Percentiles rank a stretch among this genome's conserved stretches.
Conservation (phyloP, 2,797 vertebrate species). For the Vultur gryphus region DNA sequence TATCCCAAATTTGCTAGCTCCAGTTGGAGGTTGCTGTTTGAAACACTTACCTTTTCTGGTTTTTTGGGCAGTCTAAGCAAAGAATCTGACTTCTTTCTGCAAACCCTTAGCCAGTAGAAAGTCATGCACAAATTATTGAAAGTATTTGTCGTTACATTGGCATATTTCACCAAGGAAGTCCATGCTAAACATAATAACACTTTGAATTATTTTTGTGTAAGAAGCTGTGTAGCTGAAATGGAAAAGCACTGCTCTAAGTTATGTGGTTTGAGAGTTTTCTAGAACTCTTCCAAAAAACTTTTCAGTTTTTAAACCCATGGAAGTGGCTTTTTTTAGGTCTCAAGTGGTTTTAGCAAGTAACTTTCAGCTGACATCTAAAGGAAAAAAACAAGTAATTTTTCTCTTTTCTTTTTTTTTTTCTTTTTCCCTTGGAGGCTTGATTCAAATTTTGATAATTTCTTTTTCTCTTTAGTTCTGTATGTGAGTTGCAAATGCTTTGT, state of each 20-base stretch:
- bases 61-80: neutral
- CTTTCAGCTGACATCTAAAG: neutral
- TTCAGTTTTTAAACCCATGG: neutral
- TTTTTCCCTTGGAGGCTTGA: neutral
- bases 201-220: neutral
- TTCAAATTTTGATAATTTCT: neutral
- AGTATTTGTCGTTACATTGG: neutral
- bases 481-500: neutral
- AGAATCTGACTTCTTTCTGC: neutral
- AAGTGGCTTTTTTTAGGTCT: neutral
- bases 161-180: neutral
- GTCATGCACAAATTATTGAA: neutral
- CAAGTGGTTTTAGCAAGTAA: neutral
- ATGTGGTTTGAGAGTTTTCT: neutral
- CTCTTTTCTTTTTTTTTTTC: too few species aligned
- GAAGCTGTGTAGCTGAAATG: neutral
- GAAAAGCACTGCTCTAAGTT: neutral
- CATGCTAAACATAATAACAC: neutral
- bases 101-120: neutral
- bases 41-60: neutral
- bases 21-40: neutral
- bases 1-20: neutral
- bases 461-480: neutral
- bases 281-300: neutral
- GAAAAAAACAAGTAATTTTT: neutral